phyloP scores from a whole-genome alignment of 2,797 vertebrate genomes.

The Aeoliscus strigatus region DNA sequence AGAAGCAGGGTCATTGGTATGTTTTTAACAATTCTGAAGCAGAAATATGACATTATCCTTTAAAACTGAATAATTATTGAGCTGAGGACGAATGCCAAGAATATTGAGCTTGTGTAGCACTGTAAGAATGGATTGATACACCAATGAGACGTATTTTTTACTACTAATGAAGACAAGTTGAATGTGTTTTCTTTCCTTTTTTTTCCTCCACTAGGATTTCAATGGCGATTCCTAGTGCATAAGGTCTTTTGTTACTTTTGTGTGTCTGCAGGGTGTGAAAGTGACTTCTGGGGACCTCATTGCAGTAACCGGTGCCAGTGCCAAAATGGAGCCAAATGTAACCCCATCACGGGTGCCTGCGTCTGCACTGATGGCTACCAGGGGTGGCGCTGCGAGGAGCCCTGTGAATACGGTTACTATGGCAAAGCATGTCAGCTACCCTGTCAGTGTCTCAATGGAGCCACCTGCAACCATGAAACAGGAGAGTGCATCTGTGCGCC shows the following conservation, averaged over 20 bases:
- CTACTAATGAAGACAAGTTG: slow-evolving; percentile 11
- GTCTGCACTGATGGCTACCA: slow-evolving; percentile 93
- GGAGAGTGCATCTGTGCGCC: slow-evolving; percentile 95
- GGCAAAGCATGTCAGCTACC: slow-evolving; percentile 92
- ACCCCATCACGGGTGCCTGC: slow-evolving; percentile 98
- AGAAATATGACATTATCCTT: too few relatives aligned
- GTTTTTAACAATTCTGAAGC: too few relatives aligned
- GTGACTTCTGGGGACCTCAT: slow-evolving; percentile 96
- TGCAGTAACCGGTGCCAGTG: slow-evolving; percentile 99
- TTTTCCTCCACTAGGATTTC: slow-evolving; percentile 14
- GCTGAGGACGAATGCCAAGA: background rate
- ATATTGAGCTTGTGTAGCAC: slow-evolving; percentile 5
- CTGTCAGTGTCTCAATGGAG: slow-evolving; percentile 93
- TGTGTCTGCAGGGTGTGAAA: slow-evolving; percentile 87
- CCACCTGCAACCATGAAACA: slow-evolving; percentile 90
- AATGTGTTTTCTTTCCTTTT: background rate
- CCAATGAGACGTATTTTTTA: background rate
- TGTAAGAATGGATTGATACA: background rate
- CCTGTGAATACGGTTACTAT: slow-evolving; percentile 85
- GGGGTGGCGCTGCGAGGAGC: slow-evolving; percentile 97
- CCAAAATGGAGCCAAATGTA: slow-evolving; percentile 95
- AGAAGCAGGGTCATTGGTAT: too few relatives aligned
- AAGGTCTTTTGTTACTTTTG: slow-evolving; percentile 26
- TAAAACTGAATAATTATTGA: background rate
- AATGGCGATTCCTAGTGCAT: too few relatives aligned